These are phyloP conservation scores for Girardia tigrina DNA, from an alignment of 2,888 invertebrate species.

Conservation along the genomic window DNA sequence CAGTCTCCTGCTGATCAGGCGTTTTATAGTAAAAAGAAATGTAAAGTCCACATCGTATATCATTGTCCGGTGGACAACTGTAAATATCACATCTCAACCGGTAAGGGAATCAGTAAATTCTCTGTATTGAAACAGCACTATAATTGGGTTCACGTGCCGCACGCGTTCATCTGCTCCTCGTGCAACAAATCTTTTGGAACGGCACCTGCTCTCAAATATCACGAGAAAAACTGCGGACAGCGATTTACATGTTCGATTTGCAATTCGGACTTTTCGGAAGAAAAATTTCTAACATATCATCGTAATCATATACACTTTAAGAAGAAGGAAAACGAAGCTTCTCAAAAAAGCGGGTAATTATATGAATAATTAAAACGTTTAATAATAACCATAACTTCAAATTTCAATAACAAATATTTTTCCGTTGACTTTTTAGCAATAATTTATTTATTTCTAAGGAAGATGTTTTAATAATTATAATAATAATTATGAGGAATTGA, in stretches of 20 bases:
- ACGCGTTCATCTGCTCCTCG: background rate
- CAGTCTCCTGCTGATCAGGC: constrained; percentile 16
- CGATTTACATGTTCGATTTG: background rate
- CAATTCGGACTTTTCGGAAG: background rate
- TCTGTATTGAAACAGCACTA: constrained; percentile 25
- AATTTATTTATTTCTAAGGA: no score
- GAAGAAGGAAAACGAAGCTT: background rate
- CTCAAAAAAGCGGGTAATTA: no score
- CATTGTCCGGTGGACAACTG: constrained; percentile 18
- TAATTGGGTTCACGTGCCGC: background rate
- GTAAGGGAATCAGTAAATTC: constrained; percentile 21
- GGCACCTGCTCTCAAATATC: background rate
- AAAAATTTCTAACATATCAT: constrained; percentile 12
- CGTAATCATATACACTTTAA: background rate
- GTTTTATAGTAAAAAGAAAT: constrained; percentile 26
- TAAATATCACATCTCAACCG: background rate
- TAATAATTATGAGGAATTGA: no score
- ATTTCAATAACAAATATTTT: no score
- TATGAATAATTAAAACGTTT: no score
- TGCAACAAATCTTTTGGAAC: constrained; percentile 15
- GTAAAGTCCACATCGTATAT: background rate
- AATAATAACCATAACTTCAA: no score
- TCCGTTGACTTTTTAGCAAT: no score
- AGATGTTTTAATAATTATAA: no score
- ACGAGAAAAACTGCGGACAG: constrained; percentile 21